These are phyloP conservation scores for Huso huso DNA, from an alignment of 2,797 vertebrate genomes.

Conservation along the genomic window DNA sequence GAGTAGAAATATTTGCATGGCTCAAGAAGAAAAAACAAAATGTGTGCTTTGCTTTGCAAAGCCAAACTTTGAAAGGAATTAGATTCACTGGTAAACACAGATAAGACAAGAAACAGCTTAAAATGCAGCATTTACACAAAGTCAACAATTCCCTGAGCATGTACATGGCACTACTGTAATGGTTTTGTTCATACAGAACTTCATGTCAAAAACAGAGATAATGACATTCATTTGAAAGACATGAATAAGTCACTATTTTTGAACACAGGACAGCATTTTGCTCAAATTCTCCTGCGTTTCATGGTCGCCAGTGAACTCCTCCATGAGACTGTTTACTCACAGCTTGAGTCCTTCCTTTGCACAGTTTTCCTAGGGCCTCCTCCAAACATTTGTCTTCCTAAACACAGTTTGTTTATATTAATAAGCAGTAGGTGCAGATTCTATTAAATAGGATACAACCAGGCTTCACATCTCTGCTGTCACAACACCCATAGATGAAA, in stretches of 20 bases:
- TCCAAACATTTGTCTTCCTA: conserved; percentile 1
- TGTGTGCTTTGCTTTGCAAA: too few relatives aligned
- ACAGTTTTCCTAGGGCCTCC: not conserved
- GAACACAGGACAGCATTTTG: conserved; percentile 21
- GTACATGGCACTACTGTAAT: not conserved
- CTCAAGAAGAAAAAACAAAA: too few relatives aligned
- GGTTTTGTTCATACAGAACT: conserved; percentile 21
- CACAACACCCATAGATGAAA: not conserved
- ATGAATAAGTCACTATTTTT: conserved; percentile 25
- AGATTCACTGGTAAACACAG: not conserved
- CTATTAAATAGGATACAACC: not conserved
- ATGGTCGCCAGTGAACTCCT: conserved; percentile 16
- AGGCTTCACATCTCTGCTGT: not conserved
- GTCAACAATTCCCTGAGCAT: not conserved
- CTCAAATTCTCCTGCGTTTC: conserved; percentile 17
- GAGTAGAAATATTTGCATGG: too few relatives aligned
- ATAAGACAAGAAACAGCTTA: not conserved
- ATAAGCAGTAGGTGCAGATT: conserved; percentile 1
- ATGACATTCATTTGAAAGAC: conserved; percentile 20
- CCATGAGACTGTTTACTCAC: conserved; percentile 34
- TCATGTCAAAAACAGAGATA: conserved; percentile 24
- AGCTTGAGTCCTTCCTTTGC: conserved; percentile 25
- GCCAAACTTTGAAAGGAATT: not conserved
- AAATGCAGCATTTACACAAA: not conserved
- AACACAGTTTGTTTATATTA: conserved; percentile 14